These are phyloP conservation scores for Rhegmatorhina hoffmannsi DNA, from an alignment of 2,113 vertebrate species.

Conservation along the genomic window DNA sequence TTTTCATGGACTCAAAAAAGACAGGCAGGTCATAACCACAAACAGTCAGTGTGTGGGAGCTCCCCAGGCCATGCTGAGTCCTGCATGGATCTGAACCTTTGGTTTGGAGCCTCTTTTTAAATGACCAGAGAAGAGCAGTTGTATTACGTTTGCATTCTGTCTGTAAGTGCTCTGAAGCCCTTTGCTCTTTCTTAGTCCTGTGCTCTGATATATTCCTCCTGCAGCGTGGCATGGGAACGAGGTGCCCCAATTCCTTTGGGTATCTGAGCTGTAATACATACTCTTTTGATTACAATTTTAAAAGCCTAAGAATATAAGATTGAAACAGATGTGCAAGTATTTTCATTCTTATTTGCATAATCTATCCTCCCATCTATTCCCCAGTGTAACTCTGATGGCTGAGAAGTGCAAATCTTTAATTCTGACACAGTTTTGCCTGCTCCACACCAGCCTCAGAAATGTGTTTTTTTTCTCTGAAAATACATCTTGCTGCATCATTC, in stretches of 20 bases:
- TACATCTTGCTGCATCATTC: neutral
- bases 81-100: neutral
- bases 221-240: neutral
- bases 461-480: neutral
- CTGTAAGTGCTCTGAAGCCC: neutral
- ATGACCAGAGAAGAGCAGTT: neutral
- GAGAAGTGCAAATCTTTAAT: neutral
- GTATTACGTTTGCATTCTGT: neutral
- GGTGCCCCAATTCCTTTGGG: neutral
- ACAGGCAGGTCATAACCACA: neutral
- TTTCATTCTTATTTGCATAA: slow-evolving; percentile 19
- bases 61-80: neutral
- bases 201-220: neutral
- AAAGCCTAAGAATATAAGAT: neutral
- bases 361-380: neutral
- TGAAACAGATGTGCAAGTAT: neutral
- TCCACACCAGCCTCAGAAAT: neutral
- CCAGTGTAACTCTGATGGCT: neutral
- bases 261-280: neutral
- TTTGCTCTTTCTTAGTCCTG: neutral
- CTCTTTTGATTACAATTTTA: neutral
- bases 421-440: neutral
- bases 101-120: neutral
- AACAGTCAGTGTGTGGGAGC: neutral
- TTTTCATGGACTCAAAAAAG: neutral